phyloP scores from a whole-genome alignment of 2,113 vertebrate species.

The Podilymbus podiceps region DNA sequence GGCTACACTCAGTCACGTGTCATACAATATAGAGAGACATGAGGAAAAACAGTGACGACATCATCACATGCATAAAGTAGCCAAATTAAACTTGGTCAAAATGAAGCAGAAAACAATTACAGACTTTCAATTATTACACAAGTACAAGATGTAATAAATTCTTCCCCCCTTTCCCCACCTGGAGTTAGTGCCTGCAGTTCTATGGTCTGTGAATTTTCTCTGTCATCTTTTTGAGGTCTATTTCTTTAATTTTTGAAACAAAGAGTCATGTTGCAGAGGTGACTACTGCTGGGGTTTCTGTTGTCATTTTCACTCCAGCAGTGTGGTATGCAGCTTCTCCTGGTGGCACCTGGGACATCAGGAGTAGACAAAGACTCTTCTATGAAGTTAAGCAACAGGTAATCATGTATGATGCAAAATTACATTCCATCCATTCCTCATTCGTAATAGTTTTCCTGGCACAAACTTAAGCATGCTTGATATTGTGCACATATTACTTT shows the following conservation, averaged over 20 bases:
- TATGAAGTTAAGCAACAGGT: slow-evolving; percentile 57
- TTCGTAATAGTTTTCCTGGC: slow-evolving; percentile 46
- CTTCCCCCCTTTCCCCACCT: background rate
- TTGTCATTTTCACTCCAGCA: slow-evolving; percentile 19
- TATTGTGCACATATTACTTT: slow-evolving; percentile 69
- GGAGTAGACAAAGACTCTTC: slow-evolving; percentile 35
- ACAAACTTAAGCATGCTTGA: slow-evolving; percentile 66
- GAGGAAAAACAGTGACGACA: background rate
- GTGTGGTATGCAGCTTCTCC: slow-evolving; percentile 32
- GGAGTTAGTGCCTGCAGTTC: slow-evolving; percentile 32
- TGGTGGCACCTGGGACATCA: slow-evolving; percentile 42
- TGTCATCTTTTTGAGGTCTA: slow-evolving; percentile 8
- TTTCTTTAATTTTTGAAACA: slow-evolving; percentile 38
- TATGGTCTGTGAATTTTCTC: slow-evolving; percentile 41
- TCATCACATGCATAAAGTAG: background rate
- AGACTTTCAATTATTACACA: slow-evolving; percentile 16
- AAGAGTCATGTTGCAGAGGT: slow-evolving; percentile 6
- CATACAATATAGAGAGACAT: background rate
- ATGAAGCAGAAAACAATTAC: slow-evolving; percentile 40
- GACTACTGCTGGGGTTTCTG: slow-evolving; percentile 12
- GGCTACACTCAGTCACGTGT: background rate
- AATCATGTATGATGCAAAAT: slow-evolving; percentile 61
- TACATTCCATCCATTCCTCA: slow-evolving; percentile 36
- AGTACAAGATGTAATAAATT: slow-evolving; percentile 33
- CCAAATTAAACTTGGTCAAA: slow-evolving; percentile 35